phyloP scores from a whole-genome alignment of 2,888 invertebrate genomes.

The Caenorhabditis doughertyi region DNA sequence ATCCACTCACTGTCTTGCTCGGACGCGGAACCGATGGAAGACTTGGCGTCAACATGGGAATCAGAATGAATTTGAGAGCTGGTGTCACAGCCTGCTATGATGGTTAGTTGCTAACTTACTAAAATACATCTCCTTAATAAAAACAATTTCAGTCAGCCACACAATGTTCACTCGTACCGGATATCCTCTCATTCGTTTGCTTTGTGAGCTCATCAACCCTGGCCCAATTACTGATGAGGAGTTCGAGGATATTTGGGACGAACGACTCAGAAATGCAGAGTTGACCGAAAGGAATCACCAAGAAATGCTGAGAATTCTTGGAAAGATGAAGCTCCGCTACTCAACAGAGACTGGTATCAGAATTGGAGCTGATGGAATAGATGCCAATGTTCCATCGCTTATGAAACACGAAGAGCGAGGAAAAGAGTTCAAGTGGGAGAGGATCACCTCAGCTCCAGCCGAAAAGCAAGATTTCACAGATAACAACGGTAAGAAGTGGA shows the following conservation, averaged over 20 bases:
- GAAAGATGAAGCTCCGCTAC: slow-evolving; percentile 7
- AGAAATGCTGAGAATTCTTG: neutral
- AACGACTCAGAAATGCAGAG: neutral
- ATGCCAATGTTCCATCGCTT: neutral
- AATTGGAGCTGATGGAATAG: neutral
- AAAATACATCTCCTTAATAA: no score
- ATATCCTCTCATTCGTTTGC: slow-evolving; percentile 31
- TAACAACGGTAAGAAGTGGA: neutral
- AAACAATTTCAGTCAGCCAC: neutral
- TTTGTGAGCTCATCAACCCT: slow-evolving; percentile 2
- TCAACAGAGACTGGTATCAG: neutral
- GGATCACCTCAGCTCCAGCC: neutral
- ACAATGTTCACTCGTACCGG: slow-evolving; percentile 28
- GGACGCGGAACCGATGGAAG: slow-evolving; percentile 14
- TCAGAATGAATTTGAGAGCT: slow-evolving; percentile 26
- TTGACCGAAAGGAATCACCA: neutral
- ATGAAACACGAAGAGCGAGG: neutral
- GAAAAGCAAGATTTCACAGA: neutral
- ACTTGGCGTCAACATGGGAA: slow-evolving; percentile 14
- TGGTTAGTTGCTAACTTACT: no score
- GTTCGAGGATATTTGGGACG: neutral
- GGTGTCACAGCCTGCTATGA: slow-evolving; percentile 38
- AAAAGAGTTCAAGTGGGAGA: slow-evolving; percentile 20
- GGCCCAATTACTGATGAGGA: neutral
- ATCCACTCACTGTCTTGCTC: neutral